Conservation (phyloP, 2,113 vertebrate species). For the Cyanocitta stelleri region DNA sequence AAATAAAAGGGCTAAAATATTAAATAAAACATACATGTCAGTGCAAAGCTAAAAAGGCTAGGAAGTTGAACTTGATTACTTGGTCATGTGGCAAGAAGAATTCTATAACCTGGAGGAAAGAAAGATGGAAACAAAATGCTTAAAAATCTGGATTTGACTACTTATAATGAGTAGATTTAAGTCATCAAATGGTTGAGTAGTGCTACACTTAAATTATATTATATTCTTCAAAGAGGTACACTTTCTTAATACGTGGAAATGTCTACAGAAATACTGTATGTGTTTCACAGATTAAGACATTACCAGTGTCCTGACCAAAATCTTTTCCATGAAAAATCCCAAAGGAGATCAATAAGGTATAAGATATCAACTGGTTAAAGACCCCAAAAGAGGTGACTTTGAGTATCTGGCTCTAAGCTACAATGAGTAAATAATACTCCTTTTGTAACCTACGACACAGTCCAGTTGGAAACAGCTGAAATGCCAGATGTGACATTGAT, state of each 20-base stretch:
- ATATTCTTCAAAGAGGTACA: background rate
- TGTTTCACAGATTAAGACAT: background rate
- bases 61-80: background rate
- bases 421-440: background rate
- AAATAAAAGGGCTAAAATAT: background rate
- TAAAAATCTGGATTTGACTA: background rate
- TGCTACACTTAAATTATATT: background rate
- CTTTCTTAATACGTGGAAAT: background rate
- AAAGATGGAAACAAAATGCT: background rate
- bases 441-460: background rate
- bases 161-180: background rate
- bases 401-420: background rate
- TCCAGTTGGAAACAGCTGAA: background rate
- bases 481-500: conserved; percentile 31
- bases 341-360: background rate
- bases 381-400: background rate
- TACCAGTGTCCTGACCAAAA: background rate
- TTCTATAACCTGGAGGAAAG: background rate
- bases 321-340: background rate
- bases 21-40: background rate
- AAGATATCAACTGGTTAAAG: background rate
- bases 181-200: background rate
- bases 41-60: background rate
- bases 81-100: background rate
- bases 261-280: background rate